phyloP scores from a whole-genome alignment of 2,797 vertebrate species.

The Oryzias sinensis region DNA sequence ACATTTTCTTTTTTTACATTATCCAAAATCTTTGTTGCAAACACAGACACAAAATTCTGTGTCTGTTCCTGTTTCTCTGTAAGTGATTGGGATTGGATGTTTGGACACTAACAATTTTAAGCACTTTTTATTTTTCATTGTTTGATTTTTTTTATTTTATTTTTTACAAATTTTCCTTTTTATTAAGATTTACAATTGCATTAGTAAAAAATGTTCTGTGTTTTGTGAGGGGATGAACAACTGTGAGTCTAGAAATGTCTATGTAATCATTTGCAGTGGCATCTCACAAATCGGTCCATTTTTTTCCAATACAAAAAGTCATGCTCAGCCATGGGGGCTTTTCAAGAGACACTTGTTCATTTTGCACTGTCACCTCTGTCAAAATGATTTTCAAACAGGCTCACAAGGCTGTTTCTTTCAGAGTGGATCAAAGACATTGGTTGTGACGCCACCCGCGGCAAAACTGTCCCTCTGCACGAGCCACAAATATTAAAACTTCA shows the following conservation, averaged over 20 bases:
- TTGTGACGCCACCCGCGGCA: conserved; percentile 22
- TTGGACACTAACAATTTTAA: too few relatives aligned
- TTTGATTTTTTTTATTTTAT: too few relatives aligned
- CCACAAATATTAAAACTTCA: conserved; percentile 8
- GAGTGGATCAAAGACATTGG: conserved; percentile 32
- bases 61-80: too few relatives aligned
- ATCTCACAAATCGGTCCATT: not conserved
- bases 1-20: too few relatives aligned
- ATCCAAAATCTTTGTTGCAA: too few relatives aligned
- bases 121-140: too few relatives aligned
- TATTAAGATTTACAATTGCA: conserved; percentile 3
- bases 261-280: not conserved
- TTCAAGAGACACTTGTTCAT: conserved; percentile 6
- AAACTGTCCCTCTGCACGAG: conserved; percentile 10
- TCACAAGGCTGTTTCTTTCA: conserved; percentile 20
- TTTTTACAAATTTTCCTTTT: not conserved
- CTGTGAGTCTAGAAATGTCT: not conserved
- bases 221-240: not conserved
- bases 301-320: conserved; percentile 10
- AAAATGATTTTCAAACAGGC: conserved; percentile 24
- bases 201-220: not conserved
- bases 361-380: conserved; percentile 9
- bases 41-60: too few relatives aligned
- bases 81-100: too few relatives aligned
- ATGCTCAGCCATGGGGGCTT: conserved; percentile 9